Percentiles rank a stretch among this genome's conserved stretches.
Conservation (phyloP, 2,888 invertebrate genomes). For the Didymodactylos carnosus region DNA sequence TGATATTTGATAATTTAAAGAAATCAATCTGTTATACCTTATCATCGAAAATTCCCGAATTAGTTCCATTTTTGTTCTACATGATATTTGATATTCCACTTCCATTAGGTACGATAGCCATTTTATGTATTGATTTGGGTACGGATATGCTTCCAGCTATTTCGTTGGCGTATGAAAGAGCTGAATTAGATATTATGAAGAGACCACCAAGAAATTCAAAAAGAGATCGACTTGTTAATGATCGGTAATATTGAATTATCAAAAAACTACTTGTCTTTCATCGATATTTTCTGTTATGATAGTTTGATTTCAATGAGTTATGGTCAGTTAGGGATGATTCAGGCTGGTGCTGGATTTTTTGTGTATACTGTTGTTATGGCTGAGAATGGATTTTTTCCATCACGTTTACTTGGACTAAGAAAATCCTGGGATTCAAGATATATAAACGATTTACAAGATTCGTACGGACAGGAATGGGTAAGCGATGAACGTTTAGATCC, state of each 20-base stretch:
- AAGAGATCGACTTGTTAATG: background rate
- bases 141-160: constrained; percentile 10
- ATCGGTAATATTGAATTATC: background rate
- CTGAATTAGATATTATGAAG: constrained; percentile 3
- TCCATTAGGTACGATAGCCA: background rate
- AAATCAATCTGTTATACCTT: constrained; percentile 4
- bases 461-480: constrained; percentile 92
- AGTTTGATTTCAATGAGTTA: constrained; percentile 89
- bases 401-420: constrained; percentile 71
- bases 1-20: constrained; percentile 3
- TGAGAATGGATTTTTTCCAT: constrained; percentile 88
- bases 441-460: constrained; percentile 88
- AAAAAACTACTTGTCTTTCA: background rate
- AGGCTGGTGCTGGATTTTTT: constrained; percentile 97
- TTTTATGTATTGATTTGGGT: constrained; percentile 3
- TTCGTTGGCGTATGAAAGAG: constrained; percentile 1
- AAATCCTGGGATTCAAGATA: constrained; percentile 96
- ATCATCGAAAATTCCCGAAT: constrained; percentile 1
- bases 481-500: no score
- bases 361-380: constrained; percentile 99
- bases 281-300: constrained; percentile 33
- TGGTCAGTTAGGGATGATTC: constrained; percentile 99
- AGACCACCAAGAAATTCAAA: background rate
- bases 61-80: constrained; percentile 1
- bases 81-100: background rate